phyloP scores from a whole-genome alignment of 2,888 invertebrate species.

The Heliconius erato region DNA sequence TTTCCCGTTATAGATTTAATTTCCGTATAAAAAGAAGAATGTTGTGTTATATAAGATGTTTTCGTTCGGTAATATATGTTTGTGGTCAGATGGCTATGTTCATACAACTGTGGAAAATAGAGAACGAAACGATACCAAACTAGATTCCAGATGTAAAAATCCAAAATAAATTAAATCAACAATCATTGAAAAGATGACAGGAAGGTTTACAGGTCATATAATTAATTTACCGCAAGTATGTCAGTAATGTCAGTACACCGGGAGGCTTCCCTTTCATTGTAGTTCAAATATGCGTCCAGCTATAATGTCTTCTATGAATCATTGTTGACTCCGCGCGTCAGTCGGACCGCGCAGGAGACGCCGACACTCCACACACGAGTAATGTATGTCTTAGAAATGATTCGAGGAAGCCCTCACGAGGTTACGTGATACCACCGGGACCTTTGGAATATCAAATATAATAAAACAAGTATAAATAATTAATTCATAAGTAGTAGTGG shows the following conservation, averaged over 20 bases:
- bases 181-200: not conserved
- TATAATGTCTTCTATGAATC: not conserved
- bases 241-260: not conserved
- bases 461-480: not conserved
- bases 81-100: no score
- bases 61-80: no score
- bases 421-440: not conserved
- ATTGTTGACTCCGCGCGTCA: constrained; percentile 8
- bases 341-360: not conserved
- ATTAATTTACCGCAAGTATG: not conserved
- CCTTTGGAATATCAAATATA: not conserved
- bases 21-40: no score
- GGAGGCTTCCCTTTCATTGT: not conserved
- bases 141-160: no score
- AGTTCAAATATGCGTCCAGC: constrained; percentile 7
- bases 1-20: not conserved
- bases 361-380: not conserved
- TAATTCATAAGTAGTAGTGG: not conserved
- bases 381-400: not conserved
- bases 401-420: not conserved
- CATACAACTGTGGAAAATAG: no score
- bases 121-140: no score
- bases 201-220: not conserved
- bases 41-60: no score
- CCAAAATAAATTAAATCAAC: not conserved